A percentile compares a stretch with the other conserved stretches of the same genome.
Evolutionary conservation across 1,140 invertebrate species (phyloP).

Genomic region (Ooceraea biroi): DNA sequence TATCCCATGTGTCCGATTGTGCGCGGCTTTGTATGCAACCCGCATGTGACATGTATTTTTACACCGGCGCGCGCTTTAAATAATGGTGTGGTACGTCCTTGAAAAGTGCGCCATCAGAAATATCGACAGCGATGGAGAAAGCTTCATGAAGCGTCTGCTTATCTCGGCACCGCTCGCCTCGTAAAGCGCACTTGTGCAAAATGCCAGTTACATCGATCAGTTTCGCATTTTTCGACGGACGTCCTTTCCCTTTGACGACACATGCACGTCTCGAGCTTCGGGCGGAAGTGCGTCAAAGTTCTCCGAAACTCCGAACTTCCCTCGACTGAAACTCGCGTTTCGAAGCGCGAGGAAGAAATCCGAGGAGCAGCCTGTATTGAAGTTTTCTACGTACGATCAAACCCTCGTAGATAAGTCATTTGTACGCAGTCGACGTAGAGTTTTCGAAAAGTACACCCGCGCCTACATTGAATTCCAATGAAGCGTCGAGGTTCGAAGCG

Average conservation of each 20-base stretch:
- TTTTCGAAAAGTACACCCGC: constrained; percentile 42
- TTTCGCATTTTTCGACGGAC: background rate
- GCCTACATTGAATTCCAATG: constrained; percentile 57
- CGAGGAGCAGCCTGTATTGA: background rate
- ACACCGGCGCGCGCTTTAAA: constrained; percentile 55
- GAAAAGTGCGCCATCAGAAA: constrained; percentile 55
- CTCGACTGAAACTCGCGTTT: background rate
- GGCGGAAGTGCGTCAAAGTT: background rate
- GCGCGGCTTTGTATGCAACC: constrained; percentile 44
- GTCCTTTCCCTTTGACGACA: background rate
- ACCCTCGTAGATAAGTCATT: constrained; percentile 25
- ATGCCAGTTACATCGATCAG: constrained; percentile 24
- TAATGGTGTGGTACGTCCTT: constrained; percentile 49
- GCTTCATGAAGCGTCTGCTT: constrained; percentile 30
- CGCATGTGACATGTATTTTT: constrained; percentile 52
- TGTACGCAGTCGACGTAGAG: constrained; percentile 38
- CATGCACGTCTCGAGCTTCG: background rate
- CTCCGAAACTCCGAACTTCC: constrained; percentile 7
- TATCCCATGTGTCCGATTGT: constrained; percentile 36
- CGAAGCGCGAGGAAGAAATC: background rate
- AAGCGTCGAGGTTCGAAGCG: constrained; percentile 2
- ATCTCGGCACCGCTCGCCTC: background rate
- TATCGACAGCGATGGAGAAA: constrained; percentile 51
- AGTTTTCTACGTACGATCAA: background rate
- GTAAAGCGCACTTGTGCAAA: constrained; percentile 21